Evolutionary conservation across 2,888 invertebrate genomes (phyloP), one percentile per base, ranked within the genome.

Genomic region (Trichogramma dendrolimi): DNA sequence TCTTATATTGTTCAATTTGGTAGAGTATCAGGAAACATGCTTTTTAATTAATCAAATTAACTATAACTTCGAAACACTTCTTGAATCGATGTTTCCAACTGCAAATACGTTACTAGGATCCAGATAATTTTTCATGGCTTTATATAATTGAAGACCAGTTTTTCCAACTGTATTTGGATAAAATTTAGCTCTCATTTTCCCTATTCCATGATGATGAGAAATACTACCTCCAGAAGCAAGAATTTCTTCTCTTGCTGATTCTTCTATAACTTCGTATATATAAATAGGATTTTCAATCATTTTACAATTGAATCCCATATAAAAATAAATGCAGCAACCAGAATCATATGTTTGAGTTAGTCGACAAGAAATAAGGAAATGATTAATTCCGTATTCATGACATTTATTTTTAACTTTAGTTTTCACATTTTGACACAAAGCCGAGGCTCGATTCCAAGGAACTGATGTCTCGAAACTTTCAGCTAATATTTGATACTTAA

Each of bases 391-490:
- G 1, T 83, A 79, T 11, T 78, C 80, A 61, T 75, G 75, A 73
- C 89, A 90, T 75, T 90, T 88, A 67, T 81, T 67, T 0, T 83
- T 79, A 4, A 98, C 83, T 55, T 92, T 83, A 60, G 87, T 85
- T 78, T 97, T 98, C 5, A 97, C 96, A 82, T 95, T 95, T 58
- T 86, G 83, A 76, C 96, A 96, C 46, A 99, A 82, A 11, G 86
- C 81, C 41, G 89, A 80, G 8, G 94, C 87, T 58, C 92, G 86
- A 80, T 95, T 94, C 98, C 98, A 99, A 1, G 98, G 92, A 2
- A 96, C 96, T 0, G 98, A 98, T 0, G 99, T 99, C 81, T 99
- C 98, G 82, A 99, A 99, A 0, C 97, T 97, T 80, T 99, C 98
- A 0, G 96, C 91, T 2, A 97, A 88, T 14, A 96, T 86, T 68